Conservation (phyloP, 2,888 invertebrate species). For the Camponotus fellah region DNA sequence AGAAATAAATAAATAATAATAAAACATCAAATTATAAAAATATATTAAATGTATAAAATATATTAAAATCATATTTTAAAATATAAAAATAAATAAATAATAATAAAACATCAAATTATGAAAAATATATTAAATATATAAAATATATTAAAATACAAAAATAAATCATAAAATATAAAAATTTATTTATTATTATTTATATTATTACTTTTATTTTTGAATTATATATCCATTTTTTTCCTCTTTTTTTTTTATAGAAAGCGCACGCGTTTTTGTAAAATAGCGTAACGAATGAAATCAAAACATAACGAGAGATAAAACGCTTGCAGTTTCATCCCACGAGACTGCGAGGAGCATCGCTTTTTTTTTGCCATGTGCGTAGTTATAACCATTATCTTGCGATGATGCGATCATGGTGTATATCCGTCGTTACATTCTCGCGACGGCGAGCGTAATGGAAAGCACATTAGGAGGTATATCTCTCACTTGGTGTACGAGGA, state of each 20-base stretch:
- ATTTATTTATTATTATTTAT: not conserved
- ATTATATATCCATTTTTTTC: not conserved
- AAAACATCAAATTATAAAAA: too few relatives aligned
- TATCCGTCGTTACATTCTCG: constrained; percentile 55
- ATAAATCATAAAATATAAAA: not conserved
- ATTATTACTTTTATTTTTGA: too few relatives aligned
- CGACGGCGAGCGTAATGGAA: constrained; percentile 76
- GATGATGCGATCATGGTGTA: constrained; percentile 43
- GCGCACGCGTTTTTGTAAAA: not conserved
- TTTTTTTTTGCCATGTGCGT: constrained; percentile 44
- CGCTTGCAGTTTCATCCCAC: constrained; percentile 22
- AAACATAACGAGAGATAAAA: constrained; percentile 30
- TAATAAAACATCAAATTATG: too few relatives aligned
- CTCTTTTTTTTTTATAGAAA: not conserved
- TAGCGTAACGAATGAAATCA: constrained; percentile 26
- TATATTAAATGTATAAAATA: too few relatives aligned
- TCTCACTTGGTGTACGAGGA: constrained; percentile 62
- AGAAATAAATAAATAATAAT: too few relatives aligned
- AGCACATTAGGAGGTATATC: constrained; percentile 77
- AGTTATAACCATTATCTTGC: constrained; percentile 51
- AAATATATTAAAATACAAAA: too few relatives aligned
- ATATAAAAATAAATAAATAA: too few relatives aligned
- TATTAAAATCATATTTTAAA: too few relatives aligned
- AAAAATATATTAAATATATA: too few relatives aligned
- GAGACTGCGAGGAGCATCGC: not conserved